phyloP scores from a whole-genome alignment of 64 coral and sea anemone species.

The Stichodactyla mertensii region DNA sequence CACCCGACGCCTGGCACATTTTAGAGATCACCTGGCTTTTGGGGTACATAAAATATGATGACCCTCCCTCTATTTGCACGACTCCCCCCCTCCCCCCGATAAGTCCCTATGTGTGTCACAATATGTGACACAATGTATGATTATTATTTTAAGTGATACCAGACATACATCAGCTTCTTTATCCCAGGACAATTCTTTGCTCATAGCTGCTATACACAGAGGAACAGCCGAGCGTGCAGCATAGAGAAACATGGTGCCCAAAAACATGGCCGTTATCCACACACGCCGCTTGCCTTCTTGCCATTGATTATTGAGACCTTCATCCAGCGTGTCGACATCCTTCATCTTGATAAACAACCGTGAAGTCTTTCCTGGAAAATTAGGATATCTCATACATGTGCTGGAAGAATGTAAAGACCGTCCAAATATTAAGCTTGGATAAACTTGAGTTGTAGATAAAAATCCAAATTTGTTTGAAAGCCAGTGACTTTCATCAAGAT shows the following conservation, averaged over 20 bases:
- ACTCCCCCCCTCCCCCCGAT: no score
- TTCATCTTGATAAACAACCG: not conserved
- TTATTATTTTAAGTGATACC: not conserved
- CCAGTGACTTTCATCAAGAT: not conserved
- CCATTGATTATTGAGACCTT: not conserved
- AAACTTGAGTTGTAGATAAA: no score
- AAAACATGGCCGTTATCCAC: constrained; percentile 58
- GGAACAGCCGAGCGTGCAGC: constrained; percentile 50
- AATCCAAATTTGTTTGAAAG: no score
- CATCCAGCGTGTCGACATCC: not conserved
- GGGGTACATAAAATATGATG: no score
- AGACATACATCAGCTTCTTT: constrained; percentile 54
- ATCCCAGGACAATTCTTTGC: constrained; percentile 43
- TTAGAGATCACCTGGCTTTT: no score
- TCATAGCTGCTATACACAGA: constrained; percentile 59
- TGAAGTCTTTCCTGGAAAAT: not conserved
- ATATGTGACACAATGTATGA: no score
- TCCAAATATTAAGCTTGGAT: no score
- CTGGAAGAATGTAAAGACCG: not conserved
- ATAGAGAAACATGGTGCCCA: constrained; percentile 47
- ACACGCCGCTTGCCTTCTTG: not conserved
- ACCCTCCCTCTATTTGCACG: no score
- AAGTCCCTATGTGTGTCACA: not conserved
- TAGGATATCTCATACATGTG: not conserved
- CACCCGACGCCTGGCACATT: no score